Evolutionary conservation across 64 coral and sea anemone species (phyloP).

Genomic region (Stichodactyla helianthus): DNA sequence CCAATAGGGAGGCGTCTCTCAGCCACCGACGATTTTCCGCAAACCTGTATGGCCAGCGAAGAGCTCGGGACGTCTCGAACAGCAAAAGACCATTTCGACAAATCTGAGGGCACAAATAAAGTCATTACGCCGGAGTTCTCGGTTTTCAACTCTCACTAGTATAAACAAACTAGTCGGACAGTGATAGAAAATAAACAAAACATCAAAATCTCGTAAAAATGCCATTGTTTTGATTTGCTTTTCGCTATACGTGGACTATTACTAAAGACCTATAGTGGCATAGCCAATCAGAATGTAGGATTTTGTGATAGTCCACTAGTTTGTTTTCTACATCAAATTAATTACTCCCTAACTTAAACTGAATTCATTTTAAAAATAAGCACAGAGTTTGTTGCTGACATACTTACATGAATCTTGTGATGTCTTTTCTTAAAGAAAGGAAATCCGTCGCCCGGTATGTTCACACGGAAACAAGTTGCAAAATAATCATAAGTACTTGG

Average conservation of each 20-base stretch:
- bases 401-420: background rate
- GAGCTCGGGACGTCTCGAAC: background rate
- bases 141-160: no score
- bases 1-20: background rate
- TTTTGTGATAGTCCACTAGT: no score
- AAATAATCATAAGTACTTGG: background rate
- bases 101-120: background rate
- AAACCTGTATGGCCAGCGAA: background rate
- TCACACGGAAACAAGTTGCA: background rate
- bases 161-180: no score
- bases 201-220: no score
- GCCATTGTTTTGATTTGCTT: no score
- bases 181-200: no score
- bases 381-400: background rate
- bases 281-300: no score
- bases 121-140: background rate
- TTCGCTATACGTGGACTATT: no score
- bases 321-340: no score
- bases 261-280: no score
- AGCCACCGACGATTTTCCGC: background rate
- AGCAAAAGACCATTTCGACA: background rate
- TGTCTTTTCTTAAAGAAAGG: constrained; percentile 19
- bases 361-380: no score
- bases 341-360: no score
- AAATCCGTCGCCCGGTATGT: constrained; percentile 15